Base-by-base conservation (phyloP, 2,888 invertebrate species). In the Masnerella sp. region DNA sequence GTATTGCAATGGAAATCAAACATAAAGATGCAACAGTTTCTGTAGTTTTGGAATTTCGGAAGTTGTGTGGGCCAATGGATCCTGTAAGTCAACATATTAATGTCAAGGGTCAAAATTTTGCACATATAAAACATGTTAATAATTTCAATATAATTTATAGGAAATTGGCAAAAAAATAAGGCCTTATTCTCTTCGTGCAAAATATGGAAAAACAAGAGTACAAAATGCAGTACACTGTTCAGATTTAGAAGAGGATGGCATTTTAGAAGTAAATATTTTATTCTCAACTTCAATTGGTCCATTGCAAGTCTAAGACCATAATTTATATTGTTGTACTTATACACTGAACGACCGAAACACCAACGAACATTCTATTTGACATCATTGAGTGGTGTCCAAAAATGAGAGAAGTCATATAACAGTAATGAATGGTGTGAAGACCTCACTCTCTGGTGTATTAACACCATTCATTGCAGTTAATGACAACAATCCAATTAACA, bases 211-310 rank as follows among this genome's bases (percentile, higher is more conserved):
- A 36, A 93, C 92, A 36, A 95, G 94, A 88, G 91, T 95, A 15
- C 91, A 93, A 83, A 98, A 98, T 88, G 97, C 95, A 2, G 89
- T 98, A 5, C 98, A 98, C 86, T 97, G 97, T 85, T 97, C 98
- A 15, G 98, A 98, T 89, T 89, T 98, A 62, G 91, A 93, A 0
- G 96, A 97, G 84, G 97, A 98, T 88, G 94, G 94, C 0, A 83
- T 91, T 18, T 87, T 96, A 58, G 98, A 98, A 90, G 90, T 90
- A 78, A 84, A 30, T 30, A 28, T 8, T 9, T 30, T 14, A 17
- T 43, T 34, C 18, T 64, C 14, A 68, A 40, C 38, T 30, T 28
- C 22, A 32, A 40, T 43, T 30, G n/a, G 8, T 30, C 28, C 9
- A 4, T 17, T 18, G 25, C 18, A 32, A 43, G 22, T 32, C 22